Conservation (phyloP, 2,113 vertebrate genomes). For the Heterotilapia buettikoferi region DNA sequence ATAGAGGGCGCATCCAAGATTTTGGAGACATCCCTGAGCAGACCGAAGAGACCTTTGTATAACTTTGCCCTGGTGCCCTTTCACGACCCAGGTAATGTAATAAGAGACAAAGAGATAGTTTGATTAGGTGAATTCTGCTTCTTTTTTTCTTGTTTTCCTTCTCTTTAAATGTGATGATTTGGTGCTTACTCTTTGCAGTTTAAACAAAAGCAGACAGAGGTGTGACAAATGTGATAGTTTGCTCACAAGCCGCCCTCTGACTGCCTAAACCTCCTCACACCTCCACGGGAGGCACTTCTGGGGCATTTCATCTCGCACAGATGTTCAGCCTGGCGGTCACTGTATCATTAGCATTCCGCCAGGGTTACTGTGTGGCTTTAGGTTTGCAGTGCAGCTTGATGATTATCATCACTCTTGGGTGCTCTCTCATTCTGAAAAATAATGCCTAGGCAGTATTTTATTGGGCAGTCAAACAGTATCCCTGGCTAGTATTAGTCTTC, state of each 20-base stretch:
- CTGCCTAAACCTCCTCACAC: constrained; percentile 50
- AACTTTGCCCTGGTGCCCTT: constrained; percentile 97
- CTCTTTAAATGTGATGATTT: background rate
- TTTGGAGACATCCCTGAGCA: constrained; percentile 90
- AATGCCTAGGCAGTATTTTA: background rate
- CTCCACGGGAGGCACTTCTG: constrained; percentile 39
- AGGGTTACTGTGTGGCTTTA: constrained; percentile 15
- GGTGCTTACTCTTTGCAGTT: background rate
- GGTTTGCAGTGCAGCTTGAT: constrained; percentile 26
- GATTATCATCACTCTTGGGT: constrained; percentile 40
- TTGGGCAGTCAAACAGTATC: background rate
- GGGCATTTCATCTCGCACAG: constrained; percentile 54
- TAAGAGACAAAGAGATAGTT: background rate
- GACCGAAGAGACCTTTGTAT: constrained; percentile 87
- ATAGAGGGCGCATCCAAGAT: constrained; percentile 98
- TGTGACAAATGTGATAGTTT: constrained; percentile 70
- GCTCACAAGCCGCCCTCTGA: constrained; percentile 50
- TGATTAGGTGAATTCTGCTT: background rate
- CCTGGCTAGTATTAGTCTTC: background rate
- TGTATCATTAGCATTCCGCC: constrained; percentile 65
- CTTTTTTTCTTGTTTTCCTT: background rate
- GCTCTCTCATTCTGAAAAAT: constrained; percentile 42
- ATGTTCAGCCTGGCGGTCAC: constrained; percentile 68
- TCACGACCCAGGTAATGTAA: constrained; percentile 89
- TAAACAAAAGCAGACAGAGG: constrained; percentile 39